Base-by-base conservation (phyloP, 2,797 vertebrate genomes). In the Sarcophilus harrisii region DNA sequence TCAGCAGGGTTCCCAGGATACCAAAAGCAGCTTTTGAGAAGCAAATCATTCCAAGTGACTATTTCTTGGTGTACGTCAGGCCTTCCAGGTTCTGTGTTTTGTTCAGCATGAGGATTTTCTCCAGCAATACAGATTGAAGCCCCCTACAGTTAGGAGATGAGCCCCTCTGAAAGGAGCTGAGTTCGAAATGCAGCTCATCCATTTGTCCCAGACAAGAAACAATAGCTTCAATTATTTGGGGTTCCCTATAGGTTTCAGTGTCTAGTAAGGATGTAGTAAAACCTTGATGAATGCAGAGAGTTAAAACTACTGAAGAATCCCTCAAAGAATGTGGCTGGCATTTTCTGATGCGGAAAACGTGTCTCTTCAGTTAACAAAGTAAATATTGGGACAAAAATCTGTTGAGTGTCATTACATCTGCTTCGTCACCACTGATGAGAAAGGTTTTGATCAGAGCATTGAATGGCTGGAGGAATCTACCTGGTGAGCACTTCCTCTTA, bases 401-500 rank as follows among this genome's bases (percentile, higher is more conserved):
- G 16, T 38, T 94, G 49, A 62, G 18, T 58, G 87, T 58, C 32
- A 57, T 2, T 52, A 14, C 29, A 38, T 3, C 1, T 94, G 49
- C n/a, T 28, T 93, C 96, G 62, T 93, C 96, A 91, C 12, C 92
- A 57, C 13, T 81, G 13, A 1, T 54, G 73, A 90, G 90, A 58
- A 93, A 91, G 45, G 57, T 92, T 97, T 97, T 91, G 95, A 93
- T 97, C 96, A 94, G 11, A 18, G 10, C 11, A 93, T 28, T 91
- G 57, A 9, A 24, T 45, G 94, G 59, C 94, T 97, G 94, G 52
- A 58, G 54, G 89, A 97, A 94, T 28, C 11, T 59, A 93, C 58
- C 32, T 92, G 66, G 52, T 95, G 89, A 94, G 21, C 57, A 3
- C 21, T 32, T 38, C 89, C 95, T 95, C 87, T 21, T 18, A 54